A percentile compares a stretch with the other conserved stretches of the same genome.
Conservation (phyloP, 92 coral and sea anemone species). For the Porites lobata region DNA sequence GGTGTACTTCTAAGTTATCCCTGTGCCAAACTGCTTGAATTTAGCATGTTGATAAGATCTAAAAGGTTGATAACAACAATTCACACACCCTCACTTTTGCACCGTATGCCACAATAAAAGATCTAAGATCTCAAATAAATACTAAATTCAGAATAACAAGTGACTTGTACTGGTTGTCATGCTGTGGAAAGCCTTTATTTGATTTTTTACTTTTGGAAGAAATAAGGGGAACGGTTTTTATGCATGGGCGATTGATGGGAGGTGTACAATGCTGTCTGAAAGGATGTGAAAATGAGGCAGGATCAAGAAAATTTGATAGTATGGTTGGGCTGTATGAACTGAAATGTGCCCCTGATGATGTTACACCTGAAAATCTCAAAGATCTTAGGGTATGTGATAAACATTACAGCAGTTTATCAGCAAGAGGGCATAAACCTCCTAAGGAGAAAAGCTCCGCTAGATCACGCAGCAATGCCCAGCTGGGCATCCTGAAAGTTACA, state of each 20-base stretch:
- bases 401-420: constrained; percentile 20
- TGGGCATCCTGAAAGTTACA: too few relatives aligned
- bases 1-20: too few relatives aligned
- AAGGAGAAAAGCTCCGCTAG: constrained; percentile 4
- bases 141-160: too few relatives aligned
- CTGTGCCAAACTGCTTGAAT: too few relatives aligned
- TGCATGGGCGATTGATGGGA: constrained; percentile 27
- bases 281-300: constrained; percentile 38
- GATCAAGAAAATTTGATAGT: constrained; percentile 31
- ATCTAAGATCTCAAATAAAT: too few relatives aligned
- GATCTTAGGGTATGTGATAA: constrained; percentile 16
- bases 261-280: constrained; percentile 45
- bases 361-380: neutral
- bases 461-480: neutral
- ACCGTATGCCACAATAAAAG: too few relatives aligned
- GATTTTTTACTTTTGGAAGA: neutral
- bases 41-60: too few relatives aligned
- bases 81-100: too few relatives aligned
- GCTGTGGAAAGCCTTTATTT: too few relatives aligned
- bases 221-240: neutral
- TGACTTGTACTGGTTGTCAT: too few relatives aligned
- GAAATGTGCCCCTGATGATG: constrained; percentile 11
- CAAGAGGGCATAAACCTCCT: constrained; percentile 23
- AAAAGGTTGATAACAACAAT: too few relatives aligned
- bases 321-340: constrained; percentile 42